phyloP scores from a whole-genome alignment of 92 coral and sea anemone species.

The Parazoanthus atlanticus region DNA sequence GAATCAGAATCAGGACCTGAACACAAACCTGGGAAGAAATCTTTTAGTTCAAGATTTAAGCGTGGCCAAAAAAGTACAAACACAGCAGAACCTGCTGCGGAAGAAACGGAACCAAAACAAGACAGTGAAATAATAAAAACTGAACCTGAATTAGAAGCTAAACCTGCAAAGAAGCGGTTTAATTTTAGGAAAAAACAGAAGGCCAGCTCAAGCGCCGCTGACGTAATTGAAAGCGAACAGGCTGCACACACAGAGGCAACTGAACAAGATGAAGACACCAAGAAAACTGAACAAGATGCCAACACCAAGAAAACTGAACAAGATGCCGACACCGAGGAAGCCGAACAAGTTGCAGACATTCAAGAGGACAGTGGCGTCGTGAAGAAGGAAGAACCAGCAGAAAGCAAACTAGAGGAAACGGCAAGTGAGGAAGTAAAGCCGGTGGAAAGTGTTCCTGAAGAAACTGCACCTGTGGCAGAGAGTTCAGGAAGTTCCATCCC shows the following conservation, averaged over 20 bases:
- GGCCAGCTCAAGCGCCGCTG: slow-evolving; percentile 18
- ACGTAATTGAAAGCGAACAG: slow-evolving; percentile 19
- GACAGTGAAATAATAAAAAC: slow-evolving; percentile 10
- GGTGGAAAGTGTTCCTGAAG: slow-evolving; percentile 34
- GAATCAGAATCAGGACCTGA: slow-evolving; percentile 6
- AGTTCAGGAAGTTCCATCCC: slow-evolving; percentile 39
- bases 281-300: background rate
- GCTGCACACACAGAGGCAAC: background rate
- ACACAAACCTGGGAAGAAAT: slow-evolving; percentile 45
- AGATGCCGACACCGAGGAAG: background rate
- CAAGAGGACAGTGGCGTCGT: slow-evolving; percentile 8
- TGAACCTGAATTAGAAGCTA: slow-evolving; percentile 14
- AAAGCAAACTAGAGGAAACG: slow-evolving; percentile 16
- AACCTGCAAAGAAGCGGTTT: slow-evolving; percentile 47
- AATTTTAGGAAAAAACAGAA: slow-evolving; percentile 45
- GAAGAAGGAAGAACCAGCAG: slow-evolving; percentile 25
- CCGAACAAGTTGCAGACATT: background rate
- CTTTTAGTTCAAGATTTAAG: slow-evolving; percentile 47
- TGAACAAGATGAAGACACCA: background rate
- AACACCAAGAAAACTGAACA: background rate
- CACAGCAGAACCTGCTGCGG: slow-evolving; percentile 10
- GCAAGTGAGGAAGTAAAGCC: slow-evolving; percentile 26
- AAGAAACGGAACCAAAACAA: slow-evolving; percentile 13
- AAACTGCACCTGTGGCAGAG: slow-evolving; percentile 32
- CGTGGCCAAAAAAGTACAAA: slow-evolving; percentile 59